These are phyloP conservation scores for Equus quagga DNA, from an alignment of 2,113 vertebrate species.

Conservation along the genomic window DNA sequence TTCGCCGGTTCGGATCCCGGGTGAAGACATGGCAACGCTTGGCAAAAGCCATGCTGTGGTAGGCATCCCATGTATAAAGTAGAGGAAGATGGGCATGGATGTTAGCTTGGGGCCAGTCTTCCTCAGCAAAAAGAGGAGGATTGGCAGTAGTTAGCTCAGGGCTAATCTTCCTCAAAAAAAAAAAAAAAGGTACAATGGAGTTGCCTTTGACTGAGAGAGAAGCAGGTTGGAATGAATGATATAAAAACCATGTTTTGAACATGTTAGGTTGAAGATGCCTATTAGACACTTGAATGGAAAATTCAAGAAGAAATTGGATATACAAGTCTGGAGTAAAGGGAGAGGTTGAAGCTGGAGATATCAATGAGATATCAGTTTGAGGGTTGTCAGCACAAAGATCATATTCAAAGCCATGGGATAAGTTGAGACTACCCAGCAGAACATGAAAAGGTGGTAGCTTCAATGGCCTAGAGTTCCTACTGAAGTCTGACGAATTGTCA, in stretches of 20 bases:
- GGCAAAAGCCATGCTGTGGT: no score
- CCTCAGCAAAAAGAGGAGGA: no score
- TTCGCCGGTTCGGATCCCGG: no score
- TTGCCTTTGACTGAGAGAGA: background rate
- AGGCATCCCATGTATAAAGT: no score
- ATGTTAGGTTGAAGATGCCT: background rate
- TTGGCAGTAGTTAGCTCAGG: no score
- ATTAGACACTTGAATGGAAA: background rate
- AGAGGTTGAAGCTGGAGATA: background rate
- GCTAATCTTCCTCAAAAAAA: no score
- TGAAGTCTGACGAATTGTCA: background rate
- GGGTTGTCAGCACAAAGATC: background rate
- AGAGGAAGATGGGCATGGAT: no score
- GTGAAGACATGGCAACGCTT: no score
- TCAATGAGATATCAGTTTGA: background rate
- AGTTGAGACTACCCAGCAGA: background rate
- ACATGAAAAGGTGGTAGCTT: constrained; percentile 11
- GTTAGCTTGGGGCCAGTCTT: no score
- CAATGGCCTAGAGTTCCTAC: background rate
- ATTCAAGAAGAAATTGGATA: background rate
- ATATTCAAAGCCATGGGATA: background rate
- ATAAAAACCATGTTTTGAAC: background rate
- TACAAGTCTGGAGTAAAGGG: background rate
- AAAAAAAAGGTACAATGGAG: no score
- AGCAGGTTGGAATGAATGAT: background rate